These are phyloP conservation scores for Sphenopsis melanotis DNA, from an alignment of 2,797 vertebrate species.

Conservation along the genomic window DNA sequence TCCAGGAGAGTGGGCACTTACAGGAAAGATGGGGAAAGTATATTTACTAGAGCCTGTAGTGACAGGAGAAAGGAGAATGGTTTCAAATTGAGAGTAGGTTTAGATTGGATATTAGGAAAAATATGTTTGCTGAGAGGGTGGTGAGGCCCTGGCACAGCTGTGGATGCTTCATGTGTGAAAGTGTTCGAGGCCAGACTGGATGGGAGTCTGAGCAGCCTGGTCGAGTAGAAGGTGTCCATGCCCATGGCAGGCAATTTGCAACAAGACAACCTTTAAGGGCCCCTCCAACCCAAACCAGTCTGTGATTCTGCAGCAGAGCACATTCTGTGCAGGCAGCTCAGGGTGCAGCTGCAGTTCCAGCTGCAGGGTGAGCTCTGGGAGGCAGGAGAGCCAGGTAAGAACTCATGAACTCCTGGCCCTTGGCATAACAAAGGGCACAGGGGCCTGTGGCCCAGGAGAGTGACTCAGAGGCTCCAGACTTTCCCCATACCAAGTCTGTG, in stretches of 20 bases:
- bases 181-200: not conserved
- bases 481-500: rapidly evolving
- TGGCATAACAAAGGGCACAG: not conserved
- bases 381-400: not conserved
- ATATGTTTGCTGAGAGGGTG: not conserved
- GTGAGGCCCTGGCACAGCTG: not conserved
- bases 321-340: not conserved
- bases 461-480: not conserved
- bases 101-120: not conserved
- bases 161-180: not conserved
- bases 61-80: not conserved
- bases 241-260: not conserved
- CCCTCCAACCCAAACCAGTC: not conserved
- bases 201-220: not conserved
- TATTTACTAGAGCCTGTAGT: not conserved
- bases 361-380: not conserved
- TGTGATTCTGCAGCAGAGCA: not conserved
- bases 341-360: not conserved
- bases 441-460: not conserved
- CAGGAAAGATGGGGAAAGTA: not conserved
- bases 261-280: no score
- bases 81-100: not conserved
- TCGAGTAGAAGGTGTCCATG: not conserved
- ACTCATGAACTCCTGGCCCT: not conserved
- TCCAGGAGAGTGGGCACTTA: not conserved